Base-by-base conservation (phyloP, 1,140 invertebrate genomes). In the Onthophagus taurus region DNA sequence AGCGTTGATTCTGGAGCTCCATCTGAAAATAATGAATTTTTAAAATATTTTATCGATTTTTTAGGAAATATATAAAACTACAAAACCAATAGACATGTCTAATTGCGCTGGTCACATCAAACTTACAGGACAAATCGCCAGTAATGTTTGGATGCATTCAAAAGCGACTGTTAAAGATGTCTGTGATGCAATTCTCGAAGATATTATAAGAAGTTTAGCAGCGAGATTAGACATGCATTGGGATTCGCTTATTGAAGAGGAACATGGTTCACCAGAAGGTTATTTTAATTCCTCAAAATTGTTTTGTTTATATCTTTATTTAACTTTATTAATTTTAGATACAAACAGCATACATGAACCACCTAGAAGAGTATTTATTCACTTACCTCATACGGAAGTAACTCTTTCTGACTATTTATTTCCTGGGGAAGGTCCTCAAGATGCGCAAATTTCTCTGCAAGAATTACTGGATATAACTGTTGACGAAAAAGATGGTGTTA, bases 401-500 rank as follows among this genome's bases (percentile, higher is more conserved):
- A 77, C 77, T 14, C 70, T 89, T 5, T 87, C 82, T 38, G 85
- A 89, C 63, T 91, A 91, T 64, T 64, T 88, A 29, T 90, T 89
- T 58, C 85, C 84, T 43, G 85, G 85, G 5, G 86, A 90, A 67
- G 80, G 78, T 2, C 72, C 78, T 0, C 72, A 77, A 31, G 85
- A 89, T 60, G 79, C 81, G 5, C 63, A 85, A 29, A 70, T 78
- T 20, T 80, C 83, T 1, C 72, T 88, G 6, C 71, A 78, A 54
- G 84, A 88, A 59, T 66, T 89, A 31, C 60, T 89, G 17, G 82
- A 83, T 60, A 58, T 87, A 12, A 63, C 75, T 49, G 70, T 85
- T n/a, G 65, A 75, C n/a, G 75, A 78, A 54, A 64, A 69, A 20
- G 73, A 78, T 58, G 71, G 81, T 21, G 61, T 82, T 44, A 74